Base-by-base conservation (phyloP, 2,888 invertebrate species). In the Leptopilina myrica region DNA sequence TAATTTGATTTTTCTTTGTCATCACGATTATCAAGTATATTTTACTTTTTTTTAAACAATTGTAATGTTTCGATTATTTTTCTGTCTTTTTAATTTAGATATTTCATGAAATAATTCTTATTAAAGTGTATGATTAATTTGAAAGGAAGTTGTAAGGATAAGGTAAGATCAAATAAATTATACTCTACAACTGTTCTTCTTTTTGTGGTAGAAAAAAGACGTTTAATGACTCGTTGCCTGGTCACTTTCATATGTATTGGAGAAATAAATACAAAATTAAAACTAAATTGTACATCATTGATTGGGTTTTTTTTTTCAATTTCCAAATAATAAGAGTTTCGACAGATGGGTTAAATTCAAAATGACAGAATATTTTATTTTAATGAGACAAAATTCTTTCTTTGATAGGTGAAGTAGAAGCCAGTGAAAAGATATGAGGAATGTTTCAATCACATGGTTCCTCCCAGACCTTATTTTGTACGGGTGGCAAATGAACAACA, bases 401-500 rank as follows among this genome's bases (percentile, higher is more conserved):
- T 33, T 73, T 40, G 33, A 33, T 6, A n/a, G 56, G 33, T 53
- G 14, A 56, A 9, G 33, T n/a, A 56, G 56, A 14, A 33, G n/a
- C n/a, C 56, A 33, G n/a, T 56, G n/a, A n/a, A 40, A 73, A 53
- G 8, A 73, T 73, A 11, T n/a, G 20, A 73, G 56, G 33, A 73
- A 73, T 3, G 7, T 73, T 6, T 73, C 73, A 73, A 53, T 73
- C 73, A 56, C 73, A 73, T 8, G 73, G 73, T 8, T 73, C 73
- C 56, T 73, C 33, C 73, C 73, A 73, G 3, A n/a, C 73, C 20
- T 73, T 73, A 53, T 73, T 73, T 33, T 83, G n/a, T 5, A 85
- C 80, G 11, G 84, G 81, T 0, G 82, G 80, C n/a, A 82, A 78
- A 56, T 73, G 56, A 56, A 73, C 77, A 3, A 83, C 81, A 20